phyloP scores from a whole-genome alignment of 2,888 invertebrate species.

The Cerastis rubricosa region DNA sequence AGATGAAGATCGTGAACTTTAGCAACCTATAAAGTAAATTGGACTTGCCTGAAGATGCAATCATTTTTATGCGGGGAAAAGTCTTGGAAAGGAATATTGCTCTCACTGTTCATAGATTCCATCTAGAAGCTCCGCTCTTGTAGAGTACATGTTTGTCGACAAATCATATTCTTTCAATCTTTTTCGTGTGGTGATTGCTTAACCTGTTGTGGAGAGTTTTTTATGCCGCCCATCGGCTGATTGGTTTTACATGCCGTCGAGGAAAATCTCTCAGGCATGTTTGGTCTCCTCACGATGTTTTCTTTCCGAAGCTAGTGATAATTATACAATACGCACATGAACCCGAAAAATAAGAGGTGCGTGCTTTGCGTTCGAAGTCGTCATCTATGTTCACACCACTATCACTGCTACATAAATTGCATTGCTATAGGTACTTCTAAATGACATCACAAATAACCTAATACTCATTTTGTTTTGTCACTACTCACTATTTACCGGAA shows the following conservation, averaged over 20 bases:
- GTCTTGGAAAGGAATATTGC: not conserved
- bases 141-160: not conserved
- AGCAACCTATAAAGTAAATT: not conserved
- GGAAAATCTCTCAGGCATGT: too few relatives aligned
- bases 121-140: not conserved
- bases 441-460: not conserved
- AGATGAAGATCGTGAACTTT: not conserved
- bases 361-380: too few relatives aligned
- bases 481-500: conserved; percentile 9
- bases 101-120: not conserved
- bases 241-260: too few relatives aligned
- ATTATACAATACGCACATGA: too few relatives aligned
- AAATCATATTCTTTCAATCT: not conserved
- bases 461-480: not conserved
- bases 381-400: too few relatives aligned
- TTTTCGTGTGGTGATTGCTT: too few relatives aligned
- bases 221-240: too few relatives aligned
- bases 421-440: not conserved
- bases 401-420: not conserved
- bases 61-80: not conserved
- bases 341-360: too few relatives aligned
- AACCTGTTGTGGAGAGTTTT: too few relatives aligned
- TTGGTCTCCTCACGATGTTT: too few relatives aligned
- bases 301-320: too few relatives aligned
- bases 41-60: not conserved